These are phyloP conservation scores for Fulica atra DNA, from an alignment of 2,113 vertebrate genomes.

Conservation along the genomic window DNA sequence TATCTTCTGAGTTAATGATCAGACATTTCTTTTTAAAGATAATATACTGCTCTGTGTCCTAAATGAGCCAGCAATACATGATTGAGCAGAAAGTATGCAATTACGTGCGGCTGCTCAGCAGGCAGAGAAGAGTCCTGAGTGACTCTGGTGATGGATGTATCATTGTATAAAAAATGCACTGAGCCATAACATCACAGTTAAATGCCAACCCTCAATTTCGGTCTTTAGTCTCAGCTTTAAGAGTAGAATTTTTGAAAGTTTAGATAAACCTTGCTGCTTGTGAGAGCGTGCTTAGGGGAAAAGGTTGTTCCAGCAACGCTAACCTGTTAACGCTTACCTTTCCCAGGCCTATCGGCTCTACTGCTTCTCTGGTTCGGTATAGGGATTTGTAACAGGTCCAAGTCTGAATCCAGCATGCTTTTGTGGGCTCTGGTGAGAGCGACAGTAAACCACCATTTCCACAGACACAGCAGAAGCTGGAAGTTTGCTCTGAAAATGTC, in stretches of 20 bases:
- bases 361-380: not conserved
- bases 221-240: not conserved
- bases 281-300: not conserved
- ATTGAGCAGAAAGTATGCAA: not conserved
- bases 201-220: not conserved
- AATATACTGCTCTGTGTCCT: not conserved
- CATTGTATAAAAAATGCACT: not conserved
- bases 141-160: not conserved
- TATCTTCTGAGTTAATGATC: not conserved
- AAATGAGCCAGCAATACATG: not conserved
- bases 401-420: not conserved
- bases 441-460: not conserved
- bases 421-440: not conserved
- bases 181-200: not conserved
- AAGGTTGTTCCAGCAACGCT: not conserved
- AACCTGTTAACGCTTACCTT: not conserved
- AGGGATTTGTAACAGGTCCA: not conserved
- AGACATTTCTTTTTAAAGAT: constrained; percentile 8
- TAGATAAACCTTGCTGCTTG: not conserved
- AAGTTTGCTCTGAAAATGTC: not conserved
- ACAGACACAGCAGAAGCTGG: not conserved
- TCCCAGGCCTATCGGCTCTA: not conserved
- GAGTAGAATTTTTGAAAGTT: not conserved
- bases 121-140: not conserved
- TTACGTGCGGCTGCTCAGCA: not conserved